Conservation (phyloP, 2,113 vertebrate genomes). For the Ailurus styani region DNA sequence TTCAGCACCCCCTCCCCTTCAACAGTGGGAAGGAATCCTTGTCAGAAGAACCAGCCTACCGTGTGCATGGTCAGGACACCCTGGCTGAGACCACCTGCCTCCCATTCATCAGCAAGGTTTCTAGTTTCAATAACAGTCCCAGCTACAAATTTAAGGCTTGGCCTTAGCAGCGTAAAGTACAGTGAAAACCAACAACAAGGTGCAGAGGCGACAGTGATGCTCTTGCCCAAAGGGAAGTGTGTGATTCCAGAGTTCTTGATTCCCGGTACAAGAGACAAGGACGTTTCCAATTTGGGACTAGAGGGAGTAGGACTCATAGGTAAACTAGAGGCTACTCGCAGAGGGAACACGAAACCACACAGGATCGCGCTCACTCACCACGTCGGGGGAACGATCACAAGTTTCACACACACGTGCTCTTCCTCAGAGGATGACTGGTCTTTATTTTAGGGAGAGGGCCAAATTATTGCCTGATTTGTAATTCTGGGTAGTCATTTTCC, state of each 20-base stretch:
- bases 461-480: neutral
- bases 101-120: neutral
- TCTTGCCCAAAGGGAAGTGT: neutral
- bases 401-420: neutral
- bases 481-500: slow-evolving; percentile 22
- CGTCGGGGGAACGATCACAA: neutral
- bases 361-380: neutral
- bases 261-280: neutral
- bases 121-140: neutral
- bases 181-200: neutral
- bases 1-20: neutral
- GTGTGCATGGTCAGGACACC: neutral
- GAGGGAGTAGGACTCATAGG: neutral
- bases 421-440: neutral
- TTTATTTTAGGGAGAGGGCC: neutral
- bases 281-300: neutral
- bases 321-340: neutral
- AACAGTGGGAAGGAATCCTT: neutral
- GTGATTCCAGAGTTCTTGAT: neutral
- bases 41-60: neutral
- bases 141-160: neutral
- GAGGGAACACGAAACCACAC: neutral
- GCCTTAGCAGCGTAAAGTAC: neutral
- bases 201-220: neutral
- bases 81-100: neutral